A percentile compares a stretch with the other conserved stretches of the same genome.
phyloP scores from a whole-genome alignment of 2,888 invertebrate species.

The Harpagoxenus sublaevis region DNA sequence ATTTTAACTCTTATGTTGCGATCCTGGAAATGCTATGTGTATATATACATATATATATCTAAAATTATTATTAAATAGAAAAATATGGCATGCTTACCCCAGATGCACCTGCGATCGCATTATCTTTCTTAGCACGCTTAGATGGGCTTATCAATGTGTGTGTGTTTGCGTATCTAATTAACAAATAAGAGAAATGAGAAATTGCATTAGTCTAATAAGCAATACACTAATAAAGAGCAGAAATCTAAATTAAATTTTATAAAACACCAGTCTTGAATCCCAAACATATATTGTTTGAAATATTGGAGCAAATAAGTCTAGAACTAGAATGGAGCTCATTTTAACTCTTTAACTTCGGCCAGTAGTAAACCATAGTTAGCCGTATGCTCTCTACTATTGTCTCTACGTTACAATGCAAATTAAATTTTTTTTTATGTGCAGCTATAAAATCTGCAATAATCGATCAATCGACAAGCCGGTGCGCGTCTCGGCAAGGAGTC shows the following conservation, averaged over 20 bases:
- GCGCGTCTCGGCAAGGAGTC: neutral
- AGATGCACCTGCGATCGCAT: slow-evolving; percentile 82
- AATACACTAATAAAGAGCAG: slow-evolving; percentile 20
- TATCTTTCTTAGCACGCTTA: slow-evolving; percentile 91
- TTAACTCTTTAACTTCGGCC: neutral
- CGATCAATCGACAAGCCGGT: no score
- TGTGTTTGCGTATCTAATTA: slow-evolving; percentile 88
- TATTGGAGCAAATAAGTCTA: neutral
- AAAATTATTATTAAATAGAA: slow-evolving; percentile 3
- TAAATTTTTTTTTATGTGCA: neutral
- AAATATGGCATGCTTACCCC: slow-evolving; percentile 78
- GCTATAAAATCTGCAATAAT: neutral
- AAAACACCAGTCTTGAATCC: neutral
- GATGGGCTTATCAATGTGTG: slow-evolving; percentile 93
- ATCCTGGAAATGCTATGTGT: neutral
- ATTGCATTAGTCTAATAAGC: slow-evolving; percentile 49
- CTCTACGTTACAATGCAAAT: neutral
- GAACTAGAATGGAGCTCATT: neutral
- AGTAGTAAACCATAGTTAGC: neutral
- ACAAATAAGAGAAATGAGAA: slow-evolving; percentile 67
- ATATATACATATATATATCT: neutral
- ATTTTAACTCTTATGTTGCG: slow-evolving; percentile 31
- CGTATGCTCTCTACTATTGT: neutral
- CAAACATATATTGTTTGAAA: neutral
- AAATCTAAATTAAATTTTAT: neutral